Evolutionary conservation across 2,113 vertebrate species (phyloP), one percentile per base, ranked within the genome.

Genomic region (Agelaius tricolor): DNA sequence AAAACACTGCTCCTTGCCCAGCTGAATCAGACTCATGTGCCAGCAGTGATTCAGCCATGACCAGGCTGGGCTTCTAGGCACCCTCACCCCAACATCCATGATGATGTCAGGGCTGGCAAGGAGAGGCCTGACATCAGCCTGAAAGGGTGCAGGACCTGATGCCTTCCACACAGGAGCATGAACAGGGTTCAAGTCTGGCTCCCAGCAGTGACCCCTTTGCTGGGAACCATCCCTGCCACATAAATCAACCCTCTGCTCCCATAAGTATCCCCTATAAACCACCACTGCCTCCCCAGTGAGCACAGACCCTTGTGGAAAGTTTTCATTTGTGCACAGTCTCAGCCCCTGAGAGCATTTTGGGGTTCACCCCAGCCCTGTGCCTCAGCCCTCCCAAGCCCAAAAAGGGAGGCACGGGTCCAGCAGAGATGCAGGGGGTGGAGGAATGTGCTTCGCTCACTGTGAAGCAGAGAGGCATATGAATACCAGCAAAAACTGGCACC

Each of bases 1-100:
- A 89, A 68, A 54, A 37, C 15, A 4, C 54, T 3, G 0, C 39
- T 93, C 12, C 2, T 61, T 77, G 65, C 84, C 78, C 87, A 46
- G 90, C 82, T 93, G 90, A 96, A 83, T 97, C 85, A 95, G 71
- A 41, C 35, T 74, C 74, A 2, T 27, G 7, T 82, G 84, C 62
- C 22, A 2, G 58, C 21, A 93, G 67, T 93, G 95, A 97, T 91
- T 95, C 95, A 95, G 87, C 12, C 2, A 55, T 75, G 93, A 94
- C 90, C 95, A 79, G 58, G 22, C 66, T 90, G 58, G 39, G 78
- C 33, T 87, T 83, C 9, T 1, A 68, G 2, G n/a, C 44, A 72
- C 62, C 46, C 73, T 91, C 28, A 7, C 46, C 75, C 78, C 71
- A 79, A 73, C 62, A 87, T 44, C 49, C 39, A 19, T 35, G 44